phyloP scores from a whole-genome alignment of 2,113 vertebrate genomes.

The Hyperopisus bebe region DNA sequence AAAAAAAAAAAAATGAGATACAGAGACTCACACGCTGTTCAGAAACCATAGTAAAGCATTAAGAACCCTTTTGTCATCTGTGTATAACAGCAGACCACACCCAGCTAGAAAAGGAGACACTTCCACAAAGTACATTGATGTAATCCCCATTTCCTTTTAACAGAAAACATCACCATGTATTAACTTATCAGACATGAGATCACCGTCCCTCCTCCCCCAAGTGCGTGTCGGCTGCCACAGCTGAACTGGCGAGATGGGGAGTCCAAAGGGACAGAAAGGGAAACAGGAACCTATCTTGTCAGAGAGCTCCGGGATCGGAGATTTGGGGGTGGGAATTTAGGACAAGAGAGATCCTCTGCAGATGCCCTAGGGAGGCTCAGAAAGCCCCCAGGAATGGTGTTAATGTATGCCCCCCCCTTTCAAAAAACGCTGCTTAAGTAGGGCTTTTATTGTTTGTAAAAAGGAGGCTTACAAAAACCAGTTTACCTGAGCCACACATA shows the following conservation, averaged over 20 bases:
- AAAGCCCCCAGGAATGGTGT: background rate
- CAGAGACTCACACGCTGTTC: background rate
- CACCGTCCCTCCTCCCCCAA: background rate
- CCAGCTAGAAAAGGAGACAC: background rate
- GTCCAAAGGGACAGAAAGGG: background rate
- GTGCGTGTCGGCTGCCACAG: background rate
- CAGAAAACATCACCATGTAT: background rate
- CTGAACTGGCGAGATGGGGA: background rate
- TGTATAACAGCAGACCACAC: background rate
- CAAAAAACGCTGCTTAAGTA: background rate
- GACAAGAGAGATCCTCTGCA: background rate
- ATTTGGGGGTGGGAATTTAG: background rate
- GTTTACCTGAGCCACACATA: background rate
- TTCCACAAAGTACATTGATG: background rate
- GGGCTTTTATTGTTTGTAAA: background rate
- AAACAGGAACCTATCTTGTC: background rate
- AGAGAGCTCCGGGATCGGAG: background rate
- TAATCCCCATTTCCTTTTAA: background rate
- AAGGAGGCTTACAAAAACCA: background rate
- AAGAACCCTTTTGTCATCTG: background rate
- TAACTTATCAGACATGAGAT: background rate
- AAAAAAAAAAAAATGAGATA: slow-evolving; percentile 16
- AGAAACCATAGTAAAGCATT: background rate
- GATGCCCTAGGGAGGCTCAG: background rate
- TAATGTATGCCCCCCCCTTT: background rate